Conservation (phyloP, 1,140 invertebrate species). For the Drusus annulatus region DNA sequence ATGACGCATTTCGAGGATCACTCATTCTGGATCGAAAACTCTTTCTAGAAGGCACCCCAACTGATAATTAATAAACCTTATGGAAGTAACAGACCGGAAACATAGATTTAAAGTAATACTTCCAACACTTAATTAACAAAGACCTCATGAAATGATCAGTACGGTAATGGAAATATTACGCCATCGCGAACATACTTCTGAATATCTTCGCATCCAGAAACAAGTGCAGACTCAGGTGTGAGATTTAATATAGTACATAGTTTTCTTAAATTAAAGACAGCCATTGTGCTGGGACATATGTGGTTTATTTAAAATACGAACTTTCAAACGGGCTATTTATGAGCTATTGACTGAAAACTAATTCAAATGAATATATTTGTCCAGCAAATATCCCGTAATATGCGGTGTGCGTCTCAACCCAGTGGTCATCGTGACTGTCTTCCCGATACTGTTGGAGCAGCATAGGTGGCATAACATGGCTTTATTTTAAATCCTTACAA, state of each 20-base stretch:
- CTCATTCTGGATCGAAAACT: conserved; percentile 17
- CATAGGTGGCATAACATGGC: not conserved
- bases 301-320: conserved; percentile 19
- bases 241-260: conserved; percentile 30
- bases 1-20: too few relatives aligned
- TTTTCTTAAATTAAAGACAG: conserved; percentile 41
- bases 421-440: not conserved
- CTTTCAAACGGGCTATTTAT: conserved; percentile 22
- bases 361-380: conserved; percentile 50
- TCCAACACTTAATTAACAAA: conserved; percentile 41
- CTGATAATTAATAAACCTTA: conserved; percentile 40
- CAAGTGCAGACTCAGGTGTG: not conserved
- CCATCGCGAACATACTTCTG: not conserved
- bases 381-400: conserved; percentile 55
- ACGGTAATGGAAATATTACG: not conserved
- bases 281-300: conserved; percentile 50
- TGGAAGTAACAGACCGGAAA: conserved; percentile 36
- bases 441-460: not conserved
- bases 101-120: conserved; percentile 12
- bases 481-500: conserved; percentile 20
- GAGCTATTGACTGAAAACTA: conserved; percentile 44
- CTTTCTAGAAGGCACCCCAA: conserved; percentile 57
- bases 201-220: conserved; percentile 3
- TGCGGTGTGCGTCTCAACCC: conserved; percentile 49
- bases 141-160: conserved; percentile 30